phyloP scores from a whole-genome alignment of 2,888 invertebrate genomes.

The Tetropium fuscum region DNA sequence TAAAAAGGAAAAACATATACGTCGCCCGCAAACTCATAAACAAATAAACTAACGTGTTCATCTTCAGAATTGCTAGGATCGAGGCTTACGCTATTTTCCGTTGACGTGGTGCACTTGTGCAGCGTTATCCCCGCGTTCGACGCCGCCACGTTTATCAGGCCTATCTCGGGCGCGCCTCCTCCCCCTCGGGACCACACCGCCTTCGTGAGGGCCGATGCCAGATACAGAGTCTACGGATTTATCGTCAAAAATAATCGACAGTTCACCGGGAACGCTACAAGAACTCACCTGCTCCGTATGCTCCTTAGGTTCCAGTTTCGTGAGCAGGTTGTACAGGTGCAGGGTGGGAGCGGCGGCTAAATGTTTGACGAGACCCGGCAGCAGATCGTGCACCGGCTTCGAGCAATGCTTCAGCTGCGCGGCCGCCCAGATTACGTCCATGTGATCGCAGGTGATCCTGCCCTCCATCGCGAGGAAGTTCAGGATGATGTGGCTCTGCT shows the following conservation, averaged over 20 bases:
- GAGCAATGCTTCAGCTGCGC: conserved; percentile 96
- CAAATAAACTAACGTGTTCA: conserved; percentile 67
- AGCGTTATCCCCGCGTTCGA: conserved; percentile 66
- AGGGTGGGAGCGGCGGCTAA: conserved; percentile 89
- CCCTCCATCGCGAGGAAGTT: conserved; percentile 95
- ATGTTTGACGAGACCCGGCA: conserved; percentile 91
- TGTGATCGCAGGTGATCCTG: conserved; percentile 88
- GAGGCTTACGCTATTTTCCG: conserved; percentile 84
- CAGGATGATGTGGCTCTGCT: conserved; percentile 93
- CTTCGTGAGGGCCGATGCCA: conserved; percentile 91
- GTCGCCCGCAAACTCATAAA: not conserved
- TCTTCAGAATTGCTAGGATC: conserved; percentile 86
- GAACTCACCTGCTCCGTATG: conserved; percentile 89
- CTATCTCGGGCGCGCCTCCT: conserved; percentile 64
- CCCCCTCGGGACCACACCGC: conserved; percentile 89
- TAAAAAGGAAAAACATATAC: not conserved
- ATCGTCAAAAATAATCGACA: no score
- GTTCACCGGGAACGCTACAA: no score
- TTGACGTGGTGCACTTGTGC: conserved; percentile 74
- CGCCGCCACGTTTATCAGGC: conserved; percentile 63
- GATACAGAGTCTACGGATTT: conserved; percentile 83
- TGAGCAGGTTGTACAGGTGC: conserved; percentile 88
- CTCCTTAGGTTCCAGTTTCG: conserved; percentile 88
- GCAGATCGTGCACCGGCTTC: conserved; percentile 90
- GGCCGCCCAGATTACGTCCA: conserved; percentile 95